Evolutionary conservation across 2,113 vertebrate genomes (phyloP).

Genomic region (Cyprinodon variegatus): DNA sequence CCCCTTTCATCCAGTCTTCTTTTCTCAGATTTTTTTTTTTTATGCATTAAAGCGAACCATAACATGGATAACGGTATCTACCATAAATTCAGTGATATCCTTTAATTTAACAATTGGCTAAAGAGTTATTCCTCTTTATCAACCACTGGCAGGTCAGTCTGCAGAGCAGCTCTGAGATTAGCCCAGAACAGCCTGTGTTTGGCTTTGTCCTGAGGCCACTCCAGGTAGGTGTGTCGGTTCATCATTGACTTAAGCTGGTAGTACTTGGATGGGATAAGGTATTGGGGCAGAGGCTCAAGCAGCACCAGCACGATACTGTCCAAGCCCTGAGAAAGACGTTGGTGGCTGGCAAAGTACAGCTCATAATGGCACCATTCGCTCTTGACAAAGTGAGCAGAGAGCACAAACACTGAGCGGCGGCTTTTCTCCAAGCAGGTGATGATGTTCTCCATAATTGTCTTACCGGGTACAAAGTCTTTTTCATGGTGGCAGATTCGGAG

Average conservation of each 20-base stretch:
- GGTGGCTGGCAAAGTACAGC: slow-evolving; percentile 92
- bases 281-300: slow-evolving; percentile 86
- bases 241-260: slow-evolving; percentile 89
- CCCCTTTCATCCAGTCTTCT: background rate
- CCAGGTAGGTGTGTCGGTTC: slow-evolving; percentile 85
- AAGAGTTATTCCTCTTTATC: slow-evolving; percentile 29
- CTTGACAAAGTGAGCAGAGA: slow-evolving; percentile 90
- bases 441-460: slow-evolving; percentile 90
- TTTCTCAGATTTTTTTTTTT: background rate
- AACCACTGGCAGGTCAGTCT: slow-evolving; percentile 60
- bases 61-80: background rate
- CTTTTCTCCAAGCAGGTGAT: slow-evolving; percentile 88
- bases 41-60: background rate
- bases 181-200: slow-evolving; percentile 89
- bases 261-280: slow-evolving; percentile 86
- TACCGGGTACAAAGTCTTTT: slow-evolving; percentile 87
- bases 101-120: background rate
- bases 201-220: slow-evolving; percentile 87
- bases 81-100: background rate
- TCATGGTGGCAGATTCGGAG: slow-evolving; percentile 86
- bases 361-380: slow-evolving; percentile 97
- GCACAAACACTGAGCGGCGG: slow-evolving; percentile 87
- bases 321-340: slow-evolving; percentile 74
- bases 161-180: slow-evolving; percentile 84
- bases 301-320: slow-evolving; percentile 86